These are phyloP conservation scores for Microcebus griseorufus DNA, from an alignment of 2,113 vertebrate genomes.

Conservation along the genomic window DNA sequence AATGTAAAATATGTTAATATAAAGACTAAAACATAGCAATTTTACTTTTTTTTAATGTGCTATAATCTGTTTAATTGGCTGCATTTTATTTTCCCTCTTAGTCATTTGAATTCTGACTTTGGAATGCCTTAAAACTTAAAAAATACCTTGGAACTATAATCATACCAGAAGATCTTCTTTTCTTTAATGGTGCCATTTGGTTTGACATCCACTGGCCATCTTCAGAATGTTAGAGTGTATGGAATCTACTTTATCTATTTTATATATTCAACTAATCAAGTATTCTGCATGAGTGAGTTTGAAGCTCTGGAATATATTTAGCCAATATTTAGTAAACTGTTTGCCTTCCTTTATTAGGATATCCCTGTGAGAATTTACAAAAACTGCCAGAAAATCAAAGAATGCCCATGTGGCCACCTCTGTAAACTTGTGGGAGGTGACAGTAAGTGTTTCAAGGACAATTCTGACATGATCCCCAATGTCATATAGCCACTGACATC, in stretches of 20 bases:
- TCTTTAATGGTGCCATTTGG: neutral
- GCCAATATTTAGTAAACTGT: neutral
- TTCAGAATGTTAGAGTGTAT: neutral
- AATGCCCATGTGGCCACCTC: neutral
- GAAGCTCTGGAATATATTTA: slow-evolving; percentile 9
- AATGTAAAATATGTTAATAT: slow-evolving; percentile 48
- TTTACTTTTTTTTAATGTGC: neutral
- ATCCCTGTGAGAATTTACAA: neutral
- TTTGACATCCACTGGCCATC: neutral
- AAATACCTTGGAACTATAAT: neutral
- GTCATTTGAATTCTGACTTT: slow-evolving; percentile 27
- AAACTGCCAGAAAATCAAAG: neutral
- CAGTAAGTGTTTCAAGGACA: slow-evolving; percentile 54
- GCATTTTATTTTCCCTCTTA: neutral
- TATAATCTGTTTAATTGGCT: neutral
- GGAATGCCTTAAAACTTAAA: neutral
- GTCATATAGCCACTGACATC: slow-evolving; percentile 49
- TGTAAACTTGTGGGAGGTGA: neutral
- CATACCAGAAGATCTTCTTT: neutral
- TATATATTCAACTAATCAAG: neutral
- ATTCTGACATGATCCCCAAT: neutral
- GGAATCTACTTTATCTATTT: neutral
- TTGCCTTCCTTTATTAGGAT: neutral
- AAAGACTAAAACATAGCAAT: neutral
- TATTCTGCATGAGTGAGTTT: neutral